phyloP scores from a whole-genome alignment of 2,113 vertebrate species.

The Zeus faber region DNA sequence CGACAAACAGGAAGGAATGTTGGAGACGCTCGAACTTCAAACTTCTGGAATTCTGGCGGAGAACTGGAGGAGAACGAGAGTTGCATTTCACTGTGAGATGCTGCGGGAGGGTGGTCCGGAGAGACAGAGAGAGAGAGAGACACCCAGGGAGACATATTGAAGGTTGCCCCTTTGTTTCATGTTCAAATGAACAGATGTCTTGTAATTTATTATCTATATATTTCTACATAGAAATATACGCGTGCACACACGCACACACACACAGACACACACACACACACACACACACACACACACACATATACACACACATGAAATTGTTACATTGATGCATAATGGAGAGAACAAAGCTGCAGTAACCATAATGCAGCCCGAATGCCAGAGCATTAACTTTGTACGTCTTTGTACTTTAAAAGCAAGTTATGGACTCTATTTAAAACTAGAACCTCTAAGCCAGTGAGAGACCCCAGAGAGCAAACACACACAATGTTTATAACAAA shows the following conservation, averaged over 20 bases:
- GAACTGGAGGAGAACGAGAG: conserved; percentile 24
- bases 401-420: too few species aligned
- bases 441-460: too few species aligned
- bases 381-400: too few species aligned
- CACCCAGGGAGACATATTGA: background rate
- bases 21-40: conserved; percentile 28
- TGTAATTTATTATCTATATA: too few species aligned
- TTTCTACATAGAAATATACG: background rate
- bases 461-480: too few species aligned
- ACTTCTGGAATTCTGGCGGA: conserved; percentile 21
- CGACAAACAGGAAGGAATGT: conserved; percentile 62
- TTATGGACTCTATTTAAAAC: too few species aligned
- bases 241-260: background rate
- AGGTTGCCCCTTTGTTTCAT: background rate
- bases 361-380: too few species aligned
- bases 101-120: conserved; percentile 23
- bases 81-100: conserved; percentile 48
- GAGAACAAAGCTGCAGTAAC: too few species aligned
- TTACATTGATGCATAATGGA: background rate
- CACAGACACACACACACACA: background rate
- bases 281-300: background rate
- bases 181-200: background rate
- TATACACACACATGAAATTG: background rate
- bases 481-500: too few species aligned
- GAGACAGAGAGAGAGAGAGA: conserved; percentile 1